Evolutionary conservation across 2,797 vertebrate species (phyloP).

Genomic region (Pseudochromis fuscus): DNA sequence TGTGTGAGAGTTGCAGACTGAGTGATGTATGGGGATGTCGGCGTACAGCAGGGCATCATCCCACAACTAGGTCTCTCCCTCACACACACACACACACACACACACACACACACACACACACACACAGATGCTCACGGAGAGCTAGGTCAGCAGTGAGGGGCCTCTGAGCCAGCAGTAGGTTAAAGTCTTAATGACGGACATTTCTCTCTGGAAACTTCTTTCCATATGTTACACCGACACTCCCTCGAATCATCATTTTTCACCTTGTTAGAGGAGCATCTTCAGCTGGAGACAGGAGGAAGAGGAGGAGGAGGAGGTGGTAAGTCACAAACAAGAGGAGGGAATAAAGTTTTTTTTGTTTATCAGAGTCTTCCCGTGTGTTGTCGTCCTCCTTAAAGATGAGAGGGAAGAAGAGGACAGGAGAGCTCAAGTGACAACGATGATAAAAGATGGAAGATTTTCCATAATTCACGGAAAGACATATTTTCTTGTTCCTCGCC

Average conservation of each 20-base stretch:
- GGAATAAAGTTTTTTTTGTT: background rate
- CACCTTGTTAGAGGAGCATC: conserved; percentile 55
- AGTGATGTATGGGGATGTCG: conserved; percentile 74
- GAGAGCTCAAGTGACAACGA: conserved; percentile 17
- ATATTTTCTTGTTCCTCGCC: conserved; percentile 26
- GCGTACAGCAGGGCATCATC: conserved; percentile 66
- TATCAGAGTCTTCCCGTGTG: background rate
- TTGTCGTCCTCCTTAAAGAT: conserved; percentile 19
- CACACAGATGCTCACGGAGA: conserved; percentile 57
- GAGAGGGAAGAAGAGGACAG: conserved; percentile 1
- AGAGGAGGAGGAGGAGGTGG: background rate
- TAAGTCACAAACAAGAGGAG: background rate
- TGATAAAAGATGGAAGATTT: conserved; percentile 39
- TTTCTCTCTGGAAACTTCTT: conserved; percentile 68
- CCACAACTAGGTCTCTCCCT: conserved; percentile 31
- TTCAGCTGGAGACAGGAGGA: conserved; percentile 12
- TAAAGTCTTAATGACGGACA: conserved; percentile 80
- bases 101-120: conserved; percentile 34
- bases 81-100: conserved; percentile 31
- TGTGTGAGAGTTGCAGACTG: conserved; percentile 53
- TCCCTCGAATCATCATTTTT: conserved; percentile 55
- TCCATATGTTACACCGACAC: conserved; percentile 70
- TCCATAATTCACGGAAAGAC: conserved; percentile 45
- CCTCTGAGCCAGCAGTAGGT: conserved; percentile 74
- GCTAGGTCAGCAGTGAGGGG: conserved; percentile 75